These are phyloP conservation scores for Acleris literana DNA, from an alignment of 2,888 invertebrate species.

Conservation along the genomic window DNA sequence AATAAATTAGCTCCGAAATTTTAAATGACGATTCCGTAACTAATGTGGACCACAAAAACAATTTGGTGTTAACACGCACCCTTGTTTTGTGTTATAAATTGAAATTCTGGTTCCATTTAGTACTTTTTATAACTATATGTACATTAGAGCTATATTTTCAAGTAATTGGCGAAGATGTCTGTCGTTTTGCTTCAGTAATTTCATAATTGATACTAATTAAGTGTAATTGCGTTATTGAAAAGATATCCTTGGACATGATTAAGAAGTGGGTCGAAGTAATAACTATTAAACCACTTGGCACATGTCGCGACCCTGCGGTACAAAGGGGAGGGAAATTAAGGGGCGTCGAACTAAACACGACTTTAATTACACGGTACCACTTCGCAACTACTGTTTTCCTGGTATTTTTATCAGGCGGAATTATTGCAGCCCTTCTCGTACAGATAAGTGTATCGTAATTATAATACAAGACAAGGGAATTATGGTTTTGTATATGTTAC, in stretches of 20 bases:
- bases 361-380: slow-evolving; percentile 65
- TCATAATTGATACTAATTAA: slow-evolving; percentile 25
- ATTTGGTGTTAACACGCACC: slow-evolving; percentile 37
- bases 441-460: too few species aligned
- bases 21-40: slow-evolving; percentile 41
- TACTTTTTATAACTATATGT: slow-evolving; percentile 5
- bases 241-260: slow-evolving; percentile 44
- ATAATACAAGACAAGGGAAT: too few species aligned
- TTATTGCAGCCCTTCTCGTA: background rate
- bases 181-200: slow-evolving; percentile 7
- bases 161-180: background rate
- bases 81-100: slow-evolving; percentile 40
- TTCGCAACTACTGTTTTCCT: slow-evolving; percentile 50
- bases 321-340: slow-evolving; percentile 61
- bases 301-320: slow-evolving; percentile 57
- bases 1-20: slow-evolving; percentile 65
- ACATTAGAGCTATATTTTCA: too few species aligned
- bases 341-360: slow-evolving; percentile 61
- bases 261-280: slow-evolving; percentile 41
- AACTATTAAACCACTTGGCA: slow-evolving; percentile 55
- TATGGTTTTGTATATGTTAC: too few species aligned
- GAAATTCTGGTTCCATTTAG: slow-evolving; percentile 16
- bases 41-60: slow-evolving; percentile 35
- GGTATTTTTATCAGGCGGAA: slow-evolving; percentile 41
- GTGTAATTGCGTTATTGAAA: slow-evolving; percentile 40